These are phyloP conservation scores for Zaprionus davidi DNA, from an alignment of 1,140 invertebrate species.

Conservation along the genomic window DNA sequence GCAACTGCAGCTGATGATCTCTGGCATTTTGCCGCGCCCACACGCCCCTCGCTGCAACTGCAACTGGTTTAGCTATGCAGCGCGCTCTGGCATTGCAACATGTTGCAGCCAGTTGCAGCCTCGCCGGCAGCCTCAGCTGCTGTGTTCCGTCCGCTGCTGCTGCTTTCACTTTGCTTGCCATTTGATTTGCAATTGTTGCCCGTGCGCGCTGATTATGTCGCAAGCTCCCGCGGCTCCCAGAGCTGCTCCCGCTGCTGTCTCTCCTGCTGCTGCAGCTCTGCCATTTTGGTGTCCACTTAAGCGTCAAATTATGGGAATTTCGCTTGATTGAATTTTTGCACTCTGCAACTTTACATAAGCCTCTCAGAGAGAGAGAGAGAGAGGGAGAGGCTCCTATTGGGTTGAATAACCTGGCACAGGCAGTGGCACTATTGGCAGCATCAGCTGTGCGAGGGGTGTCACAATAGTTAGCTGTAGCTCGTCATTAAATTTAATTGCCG, in stretches of 20 bases:
- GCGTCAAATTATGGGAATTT: conserved; percentile 83
- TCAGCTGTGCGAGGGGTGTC: conserved; percentile 10
- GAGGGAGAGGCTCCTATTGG: background rate
- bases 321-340: conserved; percentile 81
- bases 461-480: background rate
- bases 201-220: conserved; percentile 74
- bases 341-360: conserved; percentile 69
- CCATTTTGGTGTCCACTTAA: conserved; percentile 76
- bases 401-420: conserved; percentile 69
- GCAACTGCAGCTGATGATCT: conserved; percentile 66
- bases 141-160: conserved; percentile 63
- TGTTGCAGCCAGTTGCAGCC: conserved; percentile 43
- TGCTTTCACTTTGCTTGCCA: conserved; percentile 78
- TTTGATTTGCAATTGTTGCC: conserved; percentile 79
- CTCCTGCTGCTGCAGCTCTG: conserved; percentile 31
- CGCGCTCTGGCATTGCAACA: conserved; percentile 61
- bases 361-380: conserved; percentile 5
- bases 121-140: conserved; percentile 32
- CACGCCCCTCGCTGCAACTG: conserved; percentile 17
- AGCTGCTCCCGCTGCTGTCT: conserved; percentile 27
- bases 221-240: conserved; percentile 34
- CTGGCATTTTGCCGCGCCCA: conserved; percentile 70
- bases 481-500: conserved; percentile 49
- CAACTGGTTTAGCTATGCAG: conserved; percentile 27
- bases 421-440: conserved; percentile 8